Percentiles rank a stretch among this genome's conserved stretches.
These are phyloP conservation scores for Hymenochirus boettgeri DNA, from an alignment of 2,113 vertebrate genomes.

Conservation along the genomic window DNA sequence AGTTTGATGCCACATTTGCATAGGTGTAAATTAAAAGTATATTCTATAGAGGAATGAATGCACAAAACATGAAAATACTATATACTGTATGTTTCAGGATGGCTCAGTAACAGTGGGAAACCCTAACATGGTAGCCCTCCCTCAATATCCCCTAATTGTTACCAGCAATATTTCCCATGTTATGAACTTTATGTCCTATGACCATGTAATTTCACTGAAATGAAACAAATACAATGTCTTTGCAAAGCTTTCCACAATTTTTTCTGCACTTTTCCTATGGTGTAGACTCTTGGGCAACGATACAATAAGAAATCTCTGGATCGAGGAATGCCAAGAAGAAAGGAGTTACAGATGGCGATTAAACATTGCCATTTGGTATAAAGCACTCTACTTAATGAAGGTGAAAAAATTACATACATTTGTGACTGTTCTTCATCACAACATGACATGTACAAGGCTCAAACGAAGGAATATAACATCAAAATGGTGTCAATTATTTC, in stretches of 20 bases:
- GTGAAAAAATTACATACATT: slow-evolving; percentile 36
- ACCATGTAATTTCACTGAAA: no score
- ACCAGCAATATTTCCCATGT: no score
- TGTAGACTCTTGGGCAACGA: slow-evolving; percentile 15
- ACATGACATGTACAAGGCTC: slow-evolving; percentile 35
- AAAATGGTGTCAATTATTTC: slow-evolving; percentile 31
- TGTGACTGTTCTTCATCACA: slow-evolving; percentile 30
- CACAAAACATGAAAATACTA: no score
- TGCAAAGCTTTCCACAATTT: neutral
- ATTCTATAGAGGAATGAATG: no score
- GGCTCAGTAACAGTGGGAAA: no score
- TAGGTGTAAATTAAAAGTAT: no score
- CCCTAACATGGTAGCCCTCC: no score
- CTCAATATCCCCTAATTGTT: no score
- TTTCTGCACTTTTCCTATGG: neutral
- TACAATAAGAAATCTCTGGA: slow-evolving; percentile 29
- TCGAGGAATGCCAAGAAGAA: slow-evolving; percentile 28
- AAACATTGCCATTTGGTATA: slow-evolving; percentile 41
- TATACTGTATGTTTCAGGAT: no score
- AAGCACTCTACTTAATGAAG: slow-evolving; percentile 33
- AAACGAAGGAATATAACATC: slow-evolving; percentile 17
- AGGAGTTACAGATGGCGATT: slow-evolving; percentile 38
- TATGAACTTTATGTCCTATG: no score
- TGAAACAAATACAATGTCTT: no score
- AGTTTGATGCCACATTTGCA: no score